Evolutionary conservation across 2,797 vertebrate species (phyloP), one percentile per base, ranked within the genome.

Genomic region (Pantherophis alleghaniensis): DNA sequence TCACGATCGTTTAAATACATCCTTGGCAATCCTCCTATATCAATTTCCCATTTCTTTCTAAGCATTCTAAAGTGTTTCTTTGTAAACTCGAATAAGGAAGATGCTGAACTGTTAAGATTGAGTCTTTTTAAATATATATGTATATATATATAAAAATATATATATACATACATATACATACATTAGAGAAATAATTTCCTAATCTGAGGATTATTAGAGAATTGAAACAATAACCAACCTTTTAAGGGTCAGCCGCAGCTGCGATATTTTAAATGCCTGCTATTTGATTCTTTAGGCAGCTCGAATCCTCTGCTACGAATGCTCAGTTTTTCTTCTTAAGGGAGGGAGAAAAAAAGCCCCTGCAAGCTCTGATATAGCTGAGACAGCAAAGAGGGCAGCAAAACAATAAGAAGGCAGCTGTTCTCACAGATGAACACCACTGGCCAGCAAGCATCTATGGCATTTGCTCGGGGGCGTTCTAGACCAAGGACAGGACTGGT

Each of bases 131-230:
- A 69, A 74, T 16, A 69, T 9, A 63, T 13, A 63, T 1, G 10
- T 22, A 59, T 60, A 7, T 24, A 24, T 24, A 9, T 7, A 51
- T 5, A 3, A 1, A 16, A 5, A 57, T 20, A 20, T 3, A 61
- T 26, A 63, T 0, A 28, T 5, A 13, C 0, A 63, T 28, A 63
- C 3, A 28, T 1, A 66, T n/a, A 13, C 26, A 63, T 63, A 37
- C 20, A 18, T 59, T 61, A 6, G 14, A 13, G 37, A 53, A 87
- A 26, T 63, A 92, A 92, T 88, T 94, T 95, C 96, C 95, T 86
- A 97, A 97, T 97, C 97, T 98, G 97, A 97, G 97, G 97, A 94
- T 97, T 95, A 94, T 97, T 94, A 96, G 95, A 94, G 93, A 87
- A 95, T 28, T 89, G 90, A 96, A 94, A 96, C 69, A 97, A 97